Evolutionary conservation across 2,113 vertebrate genomes (phyloP), one percentile per base, ranked within the genome.

Genomic region (Hemichromis elongatus): DNA sequence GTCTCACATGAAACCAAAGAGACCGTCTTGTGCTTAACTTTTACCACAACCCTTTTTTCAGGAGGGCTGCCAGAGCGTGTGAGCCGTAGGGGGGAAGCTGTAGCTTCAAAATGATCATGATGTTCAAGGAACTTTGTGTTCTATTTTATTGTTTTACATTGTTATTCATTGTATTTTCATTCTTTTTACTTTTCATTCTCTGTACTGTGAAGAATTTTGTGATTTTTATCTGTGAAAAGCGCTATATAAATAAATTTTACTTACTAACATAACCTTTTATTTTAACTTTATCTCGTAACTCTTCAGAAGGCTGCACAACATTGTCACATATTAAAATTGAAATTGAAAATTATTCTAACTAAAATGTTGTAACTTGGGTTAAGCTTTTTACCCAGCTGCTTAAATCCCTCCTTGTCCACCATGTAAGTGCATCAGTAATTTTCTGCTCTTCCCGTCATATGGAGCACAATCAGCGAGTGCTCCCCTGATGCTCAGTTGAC

Each of bases 1-100:
- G 88, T 92, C 92, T 93, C 85, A 90, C 85, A 91, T 89, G 83
- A 88, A 92, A 94, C 91, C 83, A 94, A 92, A 93, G 89, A 90
- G 2, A 11, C 93, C 87, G 28, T 93, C 73, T 87, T 88, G 50
- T 47, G 70, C 81, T 85, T 55, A 14, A 77, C 59, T 63, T 63
- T 63, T n/a, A 28, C 77, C 61, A 84, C n/a, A 93, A 87, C 35
- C 84, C 78, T 85, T 88, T 90, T 93, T 81, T 89, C 81, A 88
- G 89, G 45, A 93, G 87, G n/a, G 63, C 59, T 90, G 77, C 24
- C 52, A 75, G 70, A 86, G 81, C 86, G 14, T 81, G 81, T 56
- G 86, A 89, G 82, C 70, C 52, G 33, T 47, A 28, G 2, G 24
- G 16, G 24, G 0, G 24, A 2, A 10, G 13, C 14, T 70, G 21